These are phyloP conservation scores for Stratiomys singularior DNA, from an alignment of 2,888 invertebrate species.

Conservation along the genomic window DNA sequence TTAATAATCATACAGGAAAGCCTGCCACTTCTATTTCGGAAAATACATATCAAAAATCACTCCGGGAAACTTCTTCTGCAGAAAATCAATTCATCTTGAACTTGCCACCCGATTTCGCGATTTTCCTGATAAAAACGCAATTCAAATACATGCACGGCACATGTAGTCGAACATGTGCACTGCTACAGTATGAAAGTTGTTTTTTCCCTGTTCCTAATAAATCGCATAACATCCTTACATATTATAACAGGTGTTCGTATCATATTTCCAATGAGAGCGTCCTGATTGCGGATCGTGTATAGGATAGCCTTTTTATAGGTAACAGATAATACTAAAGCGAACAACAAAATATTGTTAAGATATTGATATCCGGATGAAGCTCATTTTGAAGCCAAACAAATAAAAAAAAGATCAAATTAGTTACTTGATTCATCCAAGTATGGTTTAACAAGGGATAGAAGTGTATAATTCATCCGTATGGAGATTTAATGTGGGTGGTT, in stretches of 20 bases:
- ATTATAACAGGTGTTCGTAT: constrained; percentile 36
- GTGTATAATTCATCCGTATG: no score
- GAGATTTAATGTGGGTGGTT: no score
- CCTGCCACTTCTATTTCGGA: constrained; percentile 11
- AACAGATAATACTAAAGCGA: background rate
- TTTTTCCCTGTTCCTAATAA: background rate
- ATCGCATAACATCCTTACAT: constrained; percentile 5
- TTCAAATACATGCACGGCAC: no score
- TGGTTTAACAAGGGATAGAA: background rate
- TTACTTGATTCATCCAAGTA: constrained; percentile 1
- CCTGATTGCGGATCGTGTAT: no score
- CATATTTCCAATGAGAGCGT: background rate
- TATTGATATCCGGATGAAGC: constrained; percentile 37
- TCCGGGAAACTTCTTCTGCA: background rate
- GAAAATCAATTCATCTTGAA: background rate
- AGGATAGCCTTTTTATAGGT: no score
- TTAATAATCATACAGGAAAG: no score
- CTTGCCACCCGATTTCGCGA: background rate
- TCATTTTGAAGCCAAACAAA: constrained; percentile 42
- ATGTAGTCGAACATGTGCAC: background rate
- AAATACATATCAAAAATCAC: background rate
- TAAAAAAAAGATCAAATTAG: constrained; percentile 29
- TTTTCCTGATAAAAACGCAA: constrained; percentile 4
- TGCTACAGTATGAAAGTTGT: background rate
- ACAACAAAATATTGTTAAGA: background rate